Evolutionary conservation across 2,797 vertebrate genomes (phyloP).

Genomic region (Atherinosoma microstoma): DNA sequence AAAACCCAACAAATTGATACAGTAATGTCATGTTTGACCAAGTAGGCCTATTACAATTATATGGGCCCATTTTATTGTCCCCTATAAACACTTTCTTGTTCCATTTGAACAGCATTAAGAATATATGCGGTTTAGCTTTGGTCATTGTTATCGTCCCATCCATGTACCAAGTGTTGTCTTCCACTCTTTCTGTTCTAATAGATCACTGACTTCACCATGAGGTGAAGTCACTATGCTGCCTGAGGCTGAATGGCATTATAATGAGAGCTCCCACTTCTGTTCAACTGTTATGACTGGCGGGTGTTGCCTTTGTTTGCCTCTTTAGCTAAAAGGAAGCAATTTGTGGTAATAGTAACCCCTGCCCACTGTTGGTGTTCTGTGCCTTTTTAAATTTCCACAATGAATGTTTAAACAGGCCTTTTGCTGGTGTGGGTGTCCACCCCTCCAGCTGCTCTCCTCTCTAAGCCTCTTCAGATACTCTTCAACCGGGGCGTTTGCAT

Average conservation of each 20-base stretch:
- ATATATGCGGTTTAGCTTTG: conserved; percentile 6
- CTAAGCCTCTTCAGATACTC: conserved; percentile 69
- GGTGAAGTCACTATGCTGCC: conserved; percentile 4
- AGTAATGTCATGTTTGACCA: conserved; percentile 1
- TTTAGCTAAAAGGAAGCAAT: conserved; percentile 71
- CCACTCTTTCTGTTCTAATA: conserved; percentile 10
- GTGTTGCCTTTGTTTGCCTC: conserved; percentile 70
- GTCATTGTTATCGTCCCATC: background rate
- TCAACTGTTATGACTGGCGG: conserved; percentile 51
- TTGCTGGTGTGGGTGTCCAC: conserved; percentile 53
- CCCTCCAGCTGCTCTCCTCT: conserved; percentile 62
- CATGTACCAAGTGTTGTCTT: background rate
- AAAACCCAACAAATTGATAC: background rate
- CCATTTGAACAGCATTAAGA: background rate
- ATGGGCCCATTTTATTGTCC: background rate
- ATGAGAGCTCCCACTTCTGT: conserved; percentile 49
- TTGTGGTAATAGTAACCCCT: conserved; percentile 70
- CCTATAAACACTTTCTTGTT: background rate
- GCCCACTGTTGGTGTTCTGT: conserved; percentile 48
- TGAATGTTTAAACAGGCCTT: conserved; percentile 76
- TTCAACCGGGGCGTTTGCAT: conserved; percentile 50
- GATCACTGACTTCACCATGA: background rate
- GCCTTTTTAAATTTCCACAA: conserved; percentile 71
- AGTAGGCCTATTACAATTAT: background rate
- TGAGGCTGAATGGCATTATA: conserved; percentile 41